Evolutionary conservation across 1,140 invertebrate genomes (phyloP).

Genomic region (Macrosteles quadrilineatus): DNA sequence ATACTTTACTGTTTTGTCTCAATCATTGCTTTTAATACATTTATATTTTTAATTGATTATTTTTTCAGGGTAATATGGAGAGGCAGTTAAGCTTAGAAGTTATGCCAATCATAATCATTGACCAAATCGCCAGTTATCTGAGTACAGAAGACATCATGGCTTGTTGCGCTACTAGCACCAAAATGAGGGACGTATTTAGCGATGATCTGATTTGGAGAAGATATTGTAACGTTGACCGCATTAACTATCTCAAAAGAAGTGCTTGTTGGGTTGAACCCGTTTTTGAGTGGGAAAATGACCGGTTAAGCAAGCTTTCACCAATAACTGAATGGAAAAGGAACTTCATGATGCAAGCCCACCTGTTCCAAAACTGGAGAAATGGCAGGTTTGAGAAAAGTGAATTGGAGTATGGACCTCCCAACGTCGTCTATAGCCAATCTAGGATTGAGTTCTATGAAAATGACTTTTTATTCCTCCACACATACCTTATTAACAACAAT

Average conservation of each 20-base stretch:
- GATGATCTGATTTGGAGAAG: conserved; percentile 11
- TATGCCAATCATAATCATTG: not conserved
- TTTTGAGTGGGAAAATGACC: not conserved
- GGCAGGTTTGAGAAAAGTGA: not conserved
- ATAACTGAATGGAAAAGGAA: not conserved
- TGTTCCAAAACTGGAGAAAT: not conserved
- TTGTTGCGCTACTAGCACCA: not conserved
- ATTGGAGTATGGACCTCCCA: no score
- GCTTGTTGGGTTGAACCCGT: not conserved
- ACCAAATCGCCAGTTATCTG: not conserved
- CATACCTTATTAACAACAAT: no score
- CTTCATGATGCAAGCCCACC: not conserved
- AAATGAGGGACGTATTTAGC: not conserved
- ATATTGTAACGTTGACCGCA: not conserved
- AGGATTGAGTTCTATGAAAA: no score
- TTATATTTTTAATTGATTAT: no score
- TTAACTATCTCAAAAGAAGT: not conserved
- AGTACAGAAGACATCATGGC: not conserved
- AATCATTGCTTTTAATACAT: no score
- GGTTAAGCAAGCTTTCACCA: not conserved
- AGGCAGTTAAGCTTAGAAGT: not conserved
- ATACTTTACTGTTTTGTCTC: no score
- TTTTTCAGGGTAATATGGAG: not conserved
- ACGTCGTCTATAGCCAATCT: no score
- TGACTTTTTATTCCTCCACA: no score